phyloP scores from a whole-genome alignment of 2,113 vertebrate species.

The Microtus montanus region DNA sequence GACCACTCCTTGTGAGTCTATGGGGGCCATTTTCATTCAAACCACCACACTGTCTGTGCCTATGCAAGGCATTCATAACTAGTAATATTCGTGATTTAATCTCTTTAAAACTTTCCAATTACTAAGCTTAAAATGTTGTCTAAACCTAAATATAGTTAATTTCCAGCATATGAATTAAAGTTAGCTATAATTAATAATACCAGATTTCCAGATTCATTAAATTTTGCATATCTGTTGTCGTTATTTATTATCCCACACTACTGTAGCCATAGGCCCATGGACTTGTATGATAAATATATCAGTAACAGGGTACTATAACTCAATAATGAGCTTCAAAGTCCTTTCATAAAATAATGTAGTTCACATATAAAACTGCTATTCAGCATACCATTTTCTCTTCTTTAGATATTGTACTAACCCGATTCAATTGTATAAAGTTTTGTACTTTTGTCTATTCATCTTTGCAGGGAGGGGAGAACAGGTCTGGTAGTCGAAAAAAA shows the following conservation, averaged over 20 bases:
- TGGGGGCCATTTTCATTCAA: neutral
- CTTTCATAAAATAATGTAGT: slow-evolving; percentile 13
- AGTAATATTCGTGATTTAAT: neutral
- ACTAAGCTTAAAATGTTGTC: neutral
- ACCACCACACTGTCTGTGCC: no score
- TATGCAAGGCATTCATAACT: neutral
- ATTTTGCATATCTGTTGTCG: neutral
- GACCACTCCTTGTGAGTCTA: neutral
- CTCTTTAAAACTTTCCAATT: neutral
- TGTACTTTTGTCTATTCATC: neutral
- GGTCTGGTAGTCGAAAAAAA: neutral
- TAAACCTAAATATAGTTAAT: neutral
- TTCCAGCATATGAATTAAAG: neutral
- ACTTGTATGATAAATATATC: neutral
- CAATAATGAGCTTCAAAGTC: slow-evolving; percentile 8
- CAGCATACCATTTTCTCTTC: neutral
- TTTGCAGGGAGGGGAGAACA: neutral
- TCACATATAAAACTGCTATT: neutral
- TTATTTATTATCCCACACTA: neutral
- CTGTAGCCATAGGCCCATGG: neutral
- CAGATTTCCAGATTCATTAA: neutral
- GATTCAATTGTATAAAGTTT: neutral
- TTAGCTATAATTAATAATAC: neutral
- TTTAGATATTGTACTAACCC: neutral
- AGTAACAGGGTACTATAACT: neutral